Conservation (phyloP, 1,140 invertebrate species). For the Apis dorsata region DNA sequence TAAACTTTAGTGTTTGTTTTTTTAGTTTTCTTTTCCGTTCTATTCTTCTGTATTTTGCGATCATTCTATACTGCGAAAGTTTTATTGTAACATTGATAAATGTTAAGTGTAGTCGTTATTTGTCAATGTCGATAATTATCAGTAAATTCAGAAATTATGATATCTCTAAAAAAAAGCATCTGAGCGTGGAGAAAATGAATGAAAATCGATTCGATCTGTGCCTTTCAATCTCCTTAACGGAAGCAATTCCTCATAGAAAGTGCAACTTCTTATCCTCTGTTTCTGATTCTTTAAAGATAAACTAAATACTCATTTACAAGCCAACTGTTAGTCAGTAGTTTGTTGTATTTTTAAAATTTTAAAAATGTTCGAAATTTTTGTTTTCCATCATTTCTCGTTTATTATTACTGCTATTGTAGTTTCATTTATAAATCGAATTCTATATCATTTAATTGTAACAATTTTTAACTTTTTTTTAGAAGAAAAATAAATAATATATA, state of each 20-base stretch:
- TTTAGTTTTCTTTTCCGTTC: constrained; percentile 3
- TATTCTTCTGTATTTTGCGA: background rate
- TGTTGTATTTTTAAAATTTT: background rate
- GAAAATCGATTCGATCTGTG: background rate
- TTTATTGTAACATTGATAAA: constrained; percentile 5
- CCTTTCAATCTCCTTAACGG: background rate
- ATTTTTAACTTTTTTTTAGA: no score
- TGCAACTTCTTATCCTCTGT: background rate
- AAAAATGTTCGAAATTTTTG: background rate
- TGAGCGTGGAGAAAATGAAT: background rate
- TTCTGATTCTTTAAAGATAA: constrained; percentile 11
- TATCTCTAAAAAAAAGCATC: constrained; percentile 1
- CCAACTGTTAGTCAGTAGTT: background rate
- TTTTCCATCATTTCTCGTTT: background rate
- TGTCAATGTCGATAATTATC: constrained; percentile 18
- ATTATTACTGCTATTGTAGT: no score
- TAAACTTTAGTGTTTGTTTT: background rate
- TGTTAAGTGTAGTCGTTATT: background rate
- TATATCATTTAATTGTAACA: no score
- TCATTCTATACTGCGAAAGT: constrained; percentile 41
- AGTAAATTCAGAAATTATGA: background rate
- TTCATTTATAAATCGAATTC: no score
- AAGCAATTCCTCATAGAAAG: background rate
- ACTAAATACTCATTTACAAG: constrained; percentile 9
- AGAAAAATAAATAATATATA: no score